phyloP scores from a whole-genome alignment of 2,888 invertebrate species.

The Drosophila barbarae region DNA sequence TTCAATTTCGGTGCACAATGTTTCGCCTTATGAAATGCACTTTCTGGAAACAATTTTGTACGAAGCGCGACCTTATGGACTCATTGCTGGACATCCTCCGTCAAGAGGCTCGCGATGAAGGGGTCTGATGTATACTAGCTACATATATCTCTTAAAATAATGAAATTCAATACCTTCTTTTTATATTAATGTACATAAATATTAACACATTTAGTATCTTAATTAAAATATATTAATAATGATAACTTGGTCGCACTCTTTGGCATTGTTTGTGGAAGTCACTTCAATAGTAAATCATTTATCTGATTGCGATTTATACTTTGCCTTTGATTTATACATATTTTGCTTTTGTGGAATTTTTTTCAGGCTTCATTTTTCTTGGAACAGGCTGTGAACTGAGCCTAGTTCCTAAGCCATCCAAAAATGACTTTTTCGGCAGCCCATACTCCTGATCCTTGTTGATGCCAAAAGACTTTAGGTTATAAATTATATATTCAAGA shows the following conservation, averaged over 20 bases:
- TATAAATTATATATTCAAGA: conserved; percentile 95
- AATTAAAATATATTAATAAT: background rate
- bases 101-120: background rate
- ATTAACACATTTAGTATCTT: background rate
- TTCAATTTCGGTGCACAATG: conserved; percentile 50
- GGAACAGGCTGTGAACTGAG: conserved; percentile 41
- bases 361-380: background rate
- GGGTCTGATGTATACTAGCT: background rate
- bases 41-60: conserved; percentile 52
- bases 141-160: background rate
- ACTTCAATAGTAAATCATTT: background rate
- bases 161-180: background rate
- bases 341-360: background rate
- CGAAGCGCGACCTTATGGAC: conserved; percentile 47
- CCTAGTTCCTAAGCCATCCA: conserved; percentile 50
- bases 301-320: background rate
- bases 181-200: background rate
- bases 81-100: conserved; percentile 24
- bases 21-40: conserved; percentile 47
- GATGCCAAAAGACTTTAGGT: conserved; percentile 87
- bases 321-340: background rate
- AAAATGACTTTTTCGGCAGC: conserved; percentile 51
- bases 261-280: conserved; percentile 46
- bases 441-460: conserved; percentile 32
- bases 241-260: conserved; percentile 26